phyloP scores from a whole-genome alignment of 2,888 invertebrate species.

The Epirrhoe alternata region DNA sequence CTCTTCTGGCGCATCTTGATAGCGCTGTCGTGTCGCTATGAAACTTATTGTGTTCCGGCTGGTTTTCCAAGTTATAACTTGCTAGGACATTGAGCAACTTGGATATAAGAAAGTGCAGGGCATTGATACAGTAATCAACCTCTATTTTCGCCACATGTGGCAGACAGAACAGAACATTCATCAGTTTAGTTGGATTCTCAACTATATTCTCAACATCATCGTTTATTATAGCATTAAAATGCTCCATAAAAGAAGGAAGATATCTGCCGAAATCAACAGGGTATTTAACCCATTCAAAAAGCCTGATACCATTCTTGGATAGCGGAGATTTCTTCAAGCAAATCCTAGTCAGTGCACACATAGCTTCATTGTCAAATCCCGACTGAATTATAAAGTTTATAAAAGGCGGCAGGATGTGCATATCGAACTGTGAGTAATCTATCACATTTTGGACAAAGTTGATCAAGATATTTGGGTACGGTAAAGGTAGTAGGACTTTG shows the following conservation, averaged over 20 bases:
- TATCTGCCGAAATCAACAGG: slow-evolving; percentile 84
- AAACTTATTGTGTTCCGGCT: slow-evolving; percentile 58
- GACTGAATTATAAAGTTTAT: slow-evolving; percentile 84
- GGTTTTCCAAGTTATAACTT: slow-evolving; percentile 65
- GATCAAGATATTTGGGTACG: slow-evolving; percentile 84
- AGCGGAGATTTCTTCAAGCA: slow-evolving; percentile 88
- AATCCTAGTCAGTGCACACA: slow-evolving; percentile 87
- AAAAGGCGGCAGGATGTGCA: slow-evolving; percentile 88
- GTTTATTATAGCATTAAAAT: slow-evolving; percentile 64
- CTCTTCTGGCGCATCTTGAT: slow-evolving; percentile 69
- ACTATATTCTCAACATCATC: slow-evolving; percentile 67
- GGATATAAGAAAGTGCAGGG: slow-evolving; percentile 65
- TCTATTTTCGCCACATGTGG: slow-evolving; percentile 83
- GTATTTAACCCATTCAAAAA: slow-evolving; percentile 88
- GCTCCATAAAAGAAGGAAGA: slow-evolving; percentile 67
- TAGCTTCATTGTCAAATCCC: slow-evolving; percentile 81
- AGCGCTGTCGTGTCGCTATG: slow-evolving; percentile 63
- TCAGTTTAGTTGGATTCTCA: slow-evolving; percentile 69
- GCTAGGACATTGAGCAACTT: slow-evolving; percentile 61
- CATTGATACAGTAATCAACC: slow-evolving; percentile 61
- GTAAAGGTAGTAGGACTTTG: slow-evolving; percentile 85
- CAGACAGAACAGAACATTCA: slow-evolving; percentile 82
- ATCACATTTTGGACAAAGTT: slow-evolving; percentile 88
- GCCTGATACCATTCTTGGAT: slow-evolving; percentile 84
- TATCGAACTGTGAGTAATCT: slow-evolving; percentile 89